phyloP scores from a whole-genome alignment of 2,797 vertebrate species.

The Tamandua tetradactyla region DNA sequence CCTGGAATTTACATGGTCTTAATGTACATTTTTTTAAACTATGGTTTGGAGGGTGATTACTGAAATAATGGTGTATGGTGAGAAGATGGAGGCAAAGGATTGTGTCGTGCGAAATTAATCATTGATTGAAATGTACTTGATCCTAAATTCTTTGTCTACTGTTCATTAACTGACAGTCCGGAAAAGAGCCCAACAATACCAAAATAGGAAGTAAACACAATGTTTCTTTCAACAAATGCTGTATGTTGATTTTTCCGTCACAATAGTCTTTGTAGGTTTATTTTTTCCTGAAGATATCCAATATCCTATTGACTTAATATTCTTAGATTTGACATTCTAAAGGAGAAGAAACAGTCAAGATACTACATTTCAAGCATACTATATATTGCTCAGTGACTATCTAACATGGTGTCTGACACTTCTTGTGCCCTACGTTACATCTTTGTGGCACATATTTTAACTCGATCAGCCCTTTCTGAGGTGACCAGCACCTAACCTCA shows the following conservation, averaged over 20 bases:
- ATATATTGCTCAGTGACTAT: neutral
- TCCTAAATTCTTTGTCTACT: neutral
- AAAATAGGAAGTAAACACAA: neutral
- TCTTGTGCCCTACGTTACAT: neutral
- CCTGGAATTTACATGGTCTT: neutral
- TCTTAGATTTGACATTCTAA: neutral
- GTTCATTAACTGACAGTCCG: conserved; percentile 45
- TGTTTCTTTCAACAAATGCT: conserved; percentile 14
- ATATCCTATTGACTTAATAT: neutral
- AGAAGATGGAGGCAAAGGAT: neutral
- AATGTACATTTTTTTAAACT: neutral
- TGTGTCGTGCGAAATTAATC: neutral
- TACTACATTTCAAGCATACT: neutral
- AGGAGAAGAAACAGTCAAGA: neutral
- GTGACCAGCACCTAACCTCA: neutral
- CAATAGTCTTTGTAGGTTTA: neutral
- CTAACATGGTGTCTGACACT: neutral
- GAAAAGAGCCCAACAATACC: conserved; percentile 18
- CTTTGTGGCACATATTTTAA: neutral
- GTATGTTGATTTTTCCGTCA: neutral
- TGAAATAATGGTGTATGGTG: neutral
- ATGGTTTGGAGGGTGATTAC: neutral
- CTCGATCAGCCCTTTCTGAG: neutral
- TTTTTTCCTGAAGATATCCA: conserved; percentile 35
- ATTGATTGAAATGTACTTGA: neutral